Evolutionary conservation across 2,113 vertebrate genomes (phyloP).

Genomic region (Picathartes gymnocephalus): DNA sequence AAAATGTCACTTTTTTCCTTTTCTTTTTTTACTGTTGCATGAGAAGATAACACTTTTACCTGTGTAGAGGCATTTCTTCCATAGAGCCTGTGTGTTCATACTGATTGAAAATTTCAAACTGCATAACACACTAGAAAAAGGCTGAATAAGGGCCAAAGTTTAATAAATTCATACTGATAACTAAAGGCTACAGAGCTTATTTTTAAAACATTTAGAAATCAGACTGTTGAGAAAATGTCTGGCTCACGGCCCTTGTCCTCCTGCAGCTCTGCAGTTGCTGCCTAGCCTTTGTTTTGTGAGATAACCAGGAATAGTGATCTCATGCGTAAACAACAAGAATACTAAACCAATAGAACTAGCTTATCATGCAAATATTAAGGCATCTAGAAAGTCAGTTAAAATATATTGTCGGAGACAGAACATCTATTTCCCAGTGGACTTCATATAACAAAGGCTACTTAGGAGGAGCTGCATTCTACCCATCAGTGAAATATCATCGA

Average conservation of each 20-base stretch:
- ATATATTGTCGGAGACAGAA: slow-evolving; percentile 91
- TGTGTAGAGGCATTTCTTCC: slow-evolving; percentile 77
- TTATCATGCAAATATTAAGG: slow-evolving; percentile 99
- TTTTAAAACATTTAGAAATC: slow-evolving; percentile 74
- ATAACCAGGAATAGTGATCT: slow-evolving; percentile 90
- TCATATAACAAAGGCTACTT: slow-evolving; percentile 94
- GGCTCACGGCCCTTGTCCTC: slow-evolving; percentile 68
- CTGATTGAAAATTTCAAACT: slow-evolving; percentile 70
- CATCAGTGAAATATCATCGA: slow-evolving; percentile 85
- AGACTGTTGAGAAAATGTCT: slow-evolving; percentile 72
- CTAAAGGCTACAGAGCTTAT: slow-evolving; percentile 78
- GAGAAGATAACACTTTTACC: slow-evolving; percentile 75
- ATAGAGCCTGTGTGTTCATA: slow-evolving; percentile 76
- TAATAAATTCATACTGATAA: slow-evolving; percentile 76
- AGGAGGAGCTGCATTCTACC: slow-evolving; percentile 80
- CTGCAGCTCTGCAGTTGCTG: slow-evolving; percentile 71
- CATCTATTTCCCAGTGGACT: slow-evolving; percentile 93
- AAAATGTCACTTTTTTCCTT: slow-evolving; percentile 59
- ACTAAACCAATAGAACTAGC: slow-evolving; percentile 90
- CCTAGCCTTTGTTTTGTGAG: slow-evolving; percentile 81
- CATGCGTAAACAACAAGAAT: slow-evolving; percentile 88
- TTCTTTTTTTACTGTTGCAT: slow-evolving; percentile 75
- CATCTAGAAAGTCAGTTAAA: slow-evolving; percentile 95
- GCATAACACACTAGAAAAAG: slow-evolving; percentile 77
- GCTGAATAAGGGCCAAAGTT: slow-evolving; percentile 78